phyloP scores from a whole-genome alignment of 1,140 invertebrate species.

The Coboldia fuscipes region DNA sequence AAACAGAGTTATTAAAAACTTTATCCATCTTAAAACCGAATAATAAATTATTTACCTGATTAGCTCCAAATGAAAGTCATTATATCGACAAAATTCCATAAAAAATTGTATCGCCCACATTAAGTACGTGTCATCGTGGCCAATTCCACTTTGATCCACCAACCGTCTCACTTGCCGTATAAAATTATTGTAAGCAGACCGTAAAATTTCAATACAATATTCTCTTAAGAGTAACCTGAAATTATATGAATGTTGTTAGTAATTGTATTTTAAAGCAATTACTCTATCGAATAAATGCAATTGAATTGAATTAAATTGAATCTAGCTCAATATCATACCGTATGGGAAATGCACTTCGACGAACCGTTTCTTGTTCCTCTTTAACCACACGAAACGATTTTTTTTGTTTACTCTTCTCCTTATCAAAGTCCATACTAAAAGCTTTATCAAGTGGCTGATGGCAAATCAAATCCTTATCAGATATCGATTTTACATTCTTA shows the following conservation, averaged over 20 bases:
- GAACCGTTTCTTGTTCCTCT: slow-evolving; percentile 27
- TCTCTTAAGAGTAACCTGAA: slow-evolving; percentile 66
- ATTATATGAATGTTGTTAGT: not conserved
- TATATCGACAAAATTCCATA: slow-evolving; percentile 87
- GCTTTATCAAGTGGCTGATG: slow-evolving; percentile 64
- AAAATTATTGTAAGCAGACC: slow-evolving; percentile 63
- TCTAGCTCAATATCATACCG: slow-evolving; percentile 22
- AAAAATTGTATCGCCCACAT: slow-evolving; percentile 88
- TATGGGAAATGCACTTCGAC: slow-evolving; percentile 58
- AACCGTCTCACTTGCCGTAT: slow-evolving; percentile 20
- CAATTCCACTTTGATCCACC: slow-evolving; percentile 16
- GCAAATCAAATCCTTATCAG: slow-evolving; percentile 72
- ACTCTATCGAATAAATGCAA: too few species aligned
- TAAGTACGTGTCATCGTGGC: slow-evolving; percentile 79
- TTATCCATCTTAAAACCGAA: too few species aligned
- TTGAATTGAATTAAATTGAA: too few species aligned
- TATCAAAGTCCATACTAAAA: slow-evolving; percentile 52
- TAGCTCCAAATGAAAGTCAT: slow-evolving; percentile 65
- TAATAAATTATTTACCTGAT: slow-evolving; percentile 45
- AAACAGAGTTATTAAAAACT: too few species aligned
- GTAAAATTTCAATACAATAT: slow-evolving; percentile 83
- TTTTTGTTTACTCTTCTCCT: slow-evolving; percentile 38
- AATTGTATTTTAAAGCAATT: not conserved
- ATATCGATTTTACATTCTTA: slow-evolving; percentile 83
- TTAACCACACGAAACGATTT: slow-evolving; percentile 27